Base-by-base conservation (phyloP, 2,888 invertebrate genomes). In the Polydrusus cervinus region DNA sequence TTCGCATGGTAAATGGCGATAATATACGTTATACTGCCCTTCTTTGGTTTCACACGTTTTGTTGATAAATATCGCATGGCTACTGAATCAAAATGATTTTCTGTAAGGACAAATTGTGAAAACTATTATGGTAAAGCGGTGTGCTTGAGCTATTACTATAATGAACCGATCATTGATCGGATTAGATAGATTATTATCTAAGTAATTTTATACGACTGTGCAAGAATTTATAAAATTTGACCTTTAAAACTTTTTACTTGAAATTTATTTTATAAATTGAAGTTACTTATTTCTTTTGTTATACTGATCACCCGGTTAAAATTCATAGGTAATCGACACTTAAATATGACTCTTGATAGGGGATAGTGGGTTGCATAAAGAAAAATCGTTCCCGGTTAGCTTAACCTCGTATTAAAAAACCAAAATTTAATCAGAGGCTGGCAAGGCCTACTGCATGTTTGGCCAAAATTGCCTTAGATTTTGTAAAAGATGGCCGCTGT, bases 1-100 rank as follows among this genome's bases (percentile, higher is more conserved):
- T 84, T 85, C 74, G 78, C 78, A 75, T 70, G 78, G 75, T 76
- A 74, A 78, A 75, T 73, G 75, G 53, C 74, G 75, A 75, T 75
- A 78, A 75, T 75, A 75, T 72, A 74, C 74, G 67, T 69, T 64
- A 71, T 65, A 70, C 75, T 49, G 34, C 30, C 14, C 64, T 20
- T 71, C 55, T 77, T 51, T 49, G 34, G 64, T 77, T 77, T 77
- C 77, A 77, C 75, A 62, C 77, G 74, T 77, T 77, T 77, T 77
- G 75, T 74, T 75, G 65, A 66, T 76, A 57, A 76, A 71, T 72
- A 76, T 73, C 73, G 47, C 20, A 53, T 69, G 65, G 76, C 76
- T 76, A 76, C 76, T 64, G 76, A 66, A 72, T 76, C 72, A 72
- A 75, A 61, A 62, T 71, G 57, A 75, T 70, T 61, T 18, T 47